Evolutionary conservation across 2,888 invertebrate species (phyloP).

Genomic region (Parapristionchus giblindavisi): DNA sequence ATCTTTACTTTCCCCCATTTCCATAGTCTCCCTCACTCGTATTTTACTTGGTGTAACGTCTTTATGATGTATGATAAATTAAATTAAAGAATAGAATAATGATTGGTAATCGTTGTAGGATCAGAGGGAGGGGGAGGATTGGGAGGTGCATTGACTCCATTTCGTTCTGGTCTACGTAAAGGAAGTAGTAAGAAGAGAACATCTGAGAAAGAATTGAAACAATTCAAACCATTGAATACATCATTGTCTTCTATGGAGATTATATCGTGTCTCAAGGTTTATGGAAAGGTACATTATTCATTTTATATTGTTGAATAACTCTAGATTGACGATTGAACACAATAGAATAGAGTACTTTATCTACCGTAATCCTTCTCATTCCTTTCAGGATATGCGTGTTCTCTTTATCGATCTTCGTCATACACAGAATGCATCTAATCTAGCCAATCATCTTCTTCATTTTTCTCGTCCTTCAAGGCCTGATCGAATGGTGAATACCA

Average conservation of each 20-base stretch:
- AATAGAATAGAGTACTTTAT: background rate
- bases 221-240: conserved; percentile 31
- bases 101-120: background rate
- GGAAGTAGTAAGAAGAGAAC: background rate
- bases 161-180: conserved; percentile 4
- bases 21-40: too few species aligned
- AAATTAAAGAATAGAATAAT: background rate
- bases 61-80: too few species aligned
- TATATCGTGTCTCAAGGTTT: conserved; percentile 43
- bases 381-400: conserved; percentile 55
- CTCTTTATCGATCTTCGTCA: conserved; percentile 51
- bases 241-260: conserved; percentile 44
- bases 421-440: conserved; percentile 49
- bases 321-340: background rate
- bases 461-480: conserved; percentile 50
- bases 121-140: background rate
- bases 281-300: conserved; percentile 39
- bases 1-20: background rate
- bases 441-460: conserved; percentile 53
- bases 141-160: conserved; percentile 16
- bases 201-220: conserved; percentile 35
- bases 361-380: background rate
- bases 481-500: too few species aligned
- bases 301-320: background rate
- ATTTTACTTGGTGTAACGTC: too few species aligned